phyloP scores from a whole-genome alignment of 2,797 vertebrate species.

The Varecia variegata region DNA sequence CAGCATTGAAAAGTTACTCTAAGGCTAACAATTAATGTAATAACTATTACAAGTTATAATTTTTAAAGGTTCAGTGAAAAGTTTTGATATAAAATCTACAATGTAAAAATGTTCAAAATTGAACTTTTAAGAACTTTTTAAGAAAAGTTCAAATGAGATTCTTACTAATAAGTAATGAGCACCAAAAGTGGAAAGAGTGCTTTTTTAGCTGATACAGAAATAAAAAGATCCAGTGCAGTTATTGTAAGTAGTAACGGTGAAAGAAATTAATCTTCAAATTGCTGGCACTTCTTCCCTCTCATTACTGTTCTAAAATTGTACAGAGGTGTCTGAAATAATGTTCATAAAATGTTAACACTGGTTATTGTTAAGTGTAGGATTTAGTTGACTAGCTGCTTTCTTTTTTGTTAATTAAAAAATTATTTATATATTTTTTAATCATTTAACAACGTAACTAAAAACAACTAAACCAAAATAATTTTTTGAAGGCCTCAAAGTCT shows the following conservation, averaged over 20 bases:
- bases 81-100: constrained; percentile 28
- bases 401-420: background rate
- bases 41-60: background rate
- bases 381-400: background rate
- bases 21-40: background rate
- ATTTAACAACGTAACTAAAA: background rate
- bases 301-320: background rate
- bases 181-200: background rate
- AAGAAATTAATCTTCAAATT: background rate
- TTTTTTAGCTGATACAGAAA: background rate
- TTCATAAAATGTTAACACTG: background rate
- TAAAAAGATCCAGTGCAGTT: background rate
- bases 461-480: background rate
- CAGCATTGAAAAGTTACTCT: background rate
- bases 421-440: background rate
- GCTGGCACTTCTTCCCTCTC: background rate
- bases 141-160: background rate
- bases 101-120: background rate
- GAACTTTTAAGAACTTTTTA: background rate
- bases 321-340: background rate
- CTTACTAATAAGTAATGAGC: background rate
- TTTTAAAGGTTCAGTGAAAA: background rate
- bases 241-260: background rate
- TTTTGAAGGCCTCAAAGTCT: background rate
- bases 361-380: background rate